Base-by-base conservation (phyloP, 2,888 invertebrate genomes). In the Melinaea marsaeus region DNA sequence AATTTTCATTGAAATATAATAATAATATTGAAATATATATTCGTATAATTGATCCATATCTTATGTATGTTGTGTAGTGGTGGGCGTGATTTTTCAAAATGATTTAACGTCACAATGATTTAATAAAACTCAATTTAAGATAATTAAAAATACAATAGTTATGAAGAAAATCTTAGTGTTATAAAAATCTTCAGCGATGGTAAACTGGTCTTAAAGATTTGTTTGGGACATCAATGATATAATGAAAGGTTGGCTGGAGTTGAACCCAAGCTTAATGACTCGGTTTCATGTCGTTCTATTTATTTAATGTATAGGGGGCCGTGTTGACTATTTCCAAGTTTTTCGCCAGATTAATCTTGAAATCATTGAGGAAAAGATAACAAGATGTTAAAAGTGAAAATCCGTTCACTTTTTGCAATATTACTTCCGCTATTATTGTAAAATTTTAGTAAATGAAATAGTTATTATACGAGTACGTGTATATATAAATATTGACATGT, bases 261-360 rank as follows among this genome's bases (percentile, higher is more conserved):
- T 54, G 56, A 51, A 46, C 61, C 32, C 55, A 32, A 55, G 59
- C 42, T 57, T 62, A 62, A 60, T 62, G 55, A 55, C 60, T 62
- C 62, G 60, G 57, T 47, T 57, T 57, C 57, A 62, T 62, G 61
- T 51, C 51, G 60, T 62, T 56, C 64, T 55, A 62, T 65, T 60
- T 58, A 62, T 62, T 65, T 62, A 60, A 35, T 60, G 62, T 55
- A 62, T 62, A 60, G 57, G 60, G 57, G 57, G 51, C 32, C 51
- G 32, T 32, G 22, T 51, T 32, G 32, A 51, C 11, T 51, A 51
- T 51, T 7, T 22, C 51, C 51, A 7, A 32, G 32, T 51, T 11
- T 32, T 32, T 32, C 7, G 13, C 4, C 6, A 13, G 46, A 46
- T 48, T 4, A 48, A 48, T 48, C 48, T 51, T 22, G 2, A 46